A percentile compares a stretch with the other conserved stretches of the same genome.
These are phyloP conservation scores for Pseudomyrmex gracilis DNA, from an alignment of 1,140 invertebrate genomes.

Conservation along the genomic window DNA sequence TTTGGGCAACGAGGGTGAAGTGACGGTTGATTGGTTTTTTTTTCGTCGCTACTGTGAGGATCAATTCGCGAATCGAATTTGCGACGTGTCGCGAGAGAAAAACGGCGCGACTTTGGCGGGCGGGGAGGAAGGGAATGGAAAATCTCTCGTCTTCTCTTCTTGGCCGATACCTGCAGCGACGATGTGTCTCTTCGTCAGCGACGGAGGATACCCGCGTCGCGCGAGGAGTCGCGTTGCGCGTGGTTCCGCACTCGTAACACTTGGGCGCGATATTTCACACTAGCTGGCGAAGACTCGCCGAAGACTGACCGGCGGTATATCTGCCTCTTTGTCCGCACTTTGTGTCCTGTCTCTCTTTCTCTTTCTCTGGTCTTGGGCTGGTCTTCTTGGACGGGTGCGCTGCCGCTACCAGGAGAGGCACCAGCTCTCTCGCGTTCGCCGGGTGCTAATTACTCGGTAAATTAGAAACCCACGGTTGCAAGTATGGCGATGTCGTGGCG, in stretches of 20 bases:
- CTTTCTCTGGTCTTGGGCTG: background rate
- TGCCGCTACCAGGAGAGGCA: conserved; percentile 31
- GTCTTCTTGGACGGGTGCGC: background rate
- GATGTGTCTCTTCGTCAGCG: conserved; percentile 22
- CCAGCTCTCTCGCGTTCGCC: conserved; percentile 64
- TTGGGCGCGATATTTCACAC: conserved; percentile 86
- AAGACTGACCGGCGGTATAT: conserved; percentile 69
- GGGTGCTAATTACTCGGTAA: conserved; percentile 74
- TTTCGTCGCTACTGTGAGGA: background rate
- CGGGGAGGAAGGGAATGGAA: conserved; percentile 33
- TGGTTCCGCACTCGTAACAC: conserved; percentile 81
- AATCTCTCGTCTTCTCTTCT: conserved; percentile 14
- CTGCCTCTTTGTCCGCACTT: conserved; percentile 64
- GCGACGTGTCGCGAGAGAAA: conserved; percentile 49
- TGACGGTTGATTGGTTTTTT: background rate
- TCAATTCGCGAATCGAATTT: conserved; percentile 39
- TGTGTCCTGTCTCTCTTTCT: conserved; percentile 45
- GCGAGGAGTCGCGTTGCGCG: conserved; percentile 45
- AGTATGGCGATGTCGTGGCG: conserved; percentile 69
- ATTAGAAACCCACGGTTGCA: conserved; percentile 72
- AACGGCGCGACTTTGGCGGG: background rate
- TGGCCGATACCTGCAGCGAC: conserved; percentile 36
- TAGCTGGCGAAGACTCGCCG: conserved; percentile 78
- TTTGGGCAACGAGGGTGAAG: background rate
- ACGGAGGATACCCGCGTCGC: conserved; percentile 26